These are phyloP conservation scores for Crypturellus undulatus DNA, from an alignment of 2,113 vertebrate genomes.

Conservation along the genomic window DNA sequence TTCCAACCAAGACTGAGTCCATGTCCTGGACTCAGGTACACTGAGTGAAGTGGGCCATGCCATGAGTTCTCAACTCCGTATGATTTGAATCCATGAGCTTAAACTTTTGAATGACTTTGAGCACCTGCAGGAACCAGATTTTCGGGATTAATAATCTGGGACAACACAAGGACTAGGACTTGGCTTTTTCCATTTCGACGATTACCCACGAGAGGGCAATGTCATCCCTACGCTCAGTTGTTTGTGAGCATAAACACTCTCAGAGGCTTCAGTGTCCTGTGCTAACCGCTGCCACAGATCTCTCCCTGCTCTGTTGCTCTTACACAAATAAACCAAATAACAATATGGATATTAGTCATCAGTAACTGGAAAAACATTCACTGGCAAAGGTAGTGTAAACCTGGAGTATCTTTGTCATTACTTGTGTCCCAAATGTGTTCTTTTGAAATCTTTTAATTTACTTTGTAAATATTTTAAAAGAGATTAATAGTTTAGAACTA, in stretches of 20 bases:
- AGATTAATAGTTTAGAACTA: background rate
- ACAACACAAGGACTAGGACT: background rate
- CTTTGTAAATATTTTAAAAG: background rate
- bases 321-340: background rate
- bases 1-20: background rate
- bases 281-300: background rate
- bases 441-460: background rate
- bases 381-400: background rate
- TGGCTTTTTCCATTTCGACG: background rate
- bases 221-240: background rate
- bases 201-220: slow-evolving; percentile 69
- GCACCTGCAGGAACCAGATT: fast-evolving
- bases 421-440: background rate
- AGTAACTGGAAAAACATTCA: fast-evolving
- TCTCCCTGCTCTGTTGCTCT: background rate
- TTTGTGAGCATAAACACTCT: fast-evolving
- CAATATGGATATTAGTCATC: background rate
- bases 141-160: background rate
- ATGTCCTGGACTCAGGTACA: background rate
- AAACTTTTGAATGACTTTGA: background rate
- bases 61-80: background rate
- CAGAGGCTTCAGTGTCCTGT: background rate
- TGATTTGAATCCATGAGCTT: background rate
- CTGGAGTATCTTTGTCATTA: background rate
- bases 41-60: background rate